phyloP scores from a whole-genome alignment of 2,888 invertebrate species.

The Netelia inedita region DNA sequence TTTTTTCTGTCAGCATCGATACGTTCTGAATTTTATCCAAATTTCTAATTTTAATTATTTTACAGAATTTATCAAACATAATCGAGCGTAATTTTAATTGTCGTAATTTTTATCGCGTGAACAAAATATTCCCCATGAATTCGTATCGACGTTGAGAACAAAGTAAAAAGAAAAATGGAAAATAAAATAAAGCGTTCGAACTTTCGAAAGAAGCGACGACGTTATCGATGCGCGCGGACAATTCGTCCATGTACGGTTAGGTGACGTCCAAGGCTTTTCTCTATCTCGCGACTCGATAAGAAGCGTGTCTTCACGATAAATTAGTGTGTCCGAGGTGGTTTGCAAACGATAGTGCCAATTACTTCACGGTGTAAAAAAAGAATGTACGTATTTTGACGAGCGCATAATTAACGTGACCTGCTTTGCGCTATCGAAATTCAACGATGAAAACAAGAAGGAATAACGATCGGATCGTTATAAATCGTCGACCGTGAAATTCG shows the following conservation, averaged over 20 bases:
- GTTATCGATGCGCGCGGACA: neutral
- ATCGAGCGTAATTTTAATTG: neutral
- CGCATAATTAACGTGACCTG: constrained; percentile 6
- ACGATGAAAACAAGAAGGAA: neutral
- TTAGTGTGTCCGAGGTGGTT: constrained; percentile 13
- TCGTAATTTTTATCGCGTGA: neutral
- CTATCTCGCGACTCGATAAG: constrained; percentile 57
- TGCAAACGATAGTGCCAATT: constrained; percentile 12
- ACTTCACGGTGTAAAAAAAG: constrained; percentile 6
- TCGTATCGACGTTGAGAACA: neutral
- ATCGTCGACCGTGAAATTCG: neutral
- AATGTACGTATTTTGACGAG: neutral
- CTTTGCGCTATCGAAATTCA: neutral
- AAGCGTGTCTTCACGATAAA: constrained; percentile 20
- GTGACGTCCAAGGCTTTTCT: constrained; percentile 43
- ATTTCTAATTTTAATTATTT: neutral
- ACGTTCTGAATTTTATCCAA: neutral
- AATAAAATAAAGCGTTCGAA: neutral
- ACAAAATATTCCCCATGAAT: neutral
- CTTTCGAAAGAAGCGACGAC: neutral
- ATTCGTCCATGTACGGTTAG: neutral
- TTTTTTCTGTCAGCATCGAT: neutral
- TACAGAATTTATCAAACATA: neutral
- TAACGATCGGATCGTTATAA: neutral
- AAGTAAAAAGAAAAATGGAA: neutral